Percentiles rank a stretch among this genome's conserved stretches.
These are phyloP conservation scores for Strigamia crassipes DNA, from an alignment of 2,888 invertebrate genomes.

Conservation along the genomic window DNA sequence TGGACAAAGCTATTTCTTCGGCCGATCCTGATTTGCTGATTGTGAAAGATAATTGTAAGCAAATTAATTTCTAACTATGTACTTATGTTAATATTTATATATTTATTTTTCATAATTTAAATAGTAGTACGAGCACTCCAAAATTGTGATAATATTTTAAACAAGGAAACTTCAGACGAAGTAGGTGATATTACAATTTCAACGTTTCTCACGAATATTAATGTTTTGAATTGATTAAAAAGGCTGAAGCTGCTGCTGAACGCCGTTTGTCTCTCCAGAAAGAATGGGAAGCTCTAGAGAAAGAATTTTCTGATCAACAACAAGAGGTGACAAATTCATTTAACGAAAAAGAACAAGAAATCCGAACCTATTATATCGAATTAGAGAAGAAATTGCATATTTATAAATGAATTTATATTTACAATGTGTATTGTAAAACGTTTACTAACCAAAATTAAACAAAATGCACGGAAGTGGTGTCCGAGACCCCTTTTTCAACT, in stretches of 20 bases:
- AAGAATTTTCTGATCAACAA: background rate
- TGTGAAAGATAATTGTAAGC: conserved; percentile 66
- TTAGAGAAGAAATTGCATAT: conserved; percentile 25
- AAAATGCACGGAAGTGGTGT: background rate
- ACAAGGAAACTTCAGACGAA: background rate
- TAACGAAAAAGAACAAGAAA: background rate
- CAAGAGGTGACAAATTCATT: background rate
- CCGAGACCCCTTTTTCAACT: background rate
- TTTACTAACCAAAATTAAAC: background rate
- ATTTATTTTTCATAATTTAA: background rate
- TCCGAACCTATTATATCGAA: background rate
- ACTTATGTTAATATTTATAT: background rate
- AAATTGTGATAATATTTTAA: conserved; percentile 5
- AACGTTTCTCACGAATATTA: background rate
- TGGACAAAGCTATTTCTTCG: conserved; percentile 69
- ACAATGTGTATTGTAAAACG: background rate
- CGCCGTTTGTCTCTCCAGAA: background rate
- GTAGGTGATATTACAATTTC: background rate
- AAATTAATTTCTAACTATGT: conserved; percentile 30
- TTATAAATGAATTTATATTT: background rate
- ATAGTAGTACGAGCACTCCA: background rate
- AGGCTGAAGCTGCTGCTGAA: background rate
- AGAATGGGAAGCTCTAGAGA: background rate
- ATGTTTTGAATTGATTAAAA: background rate
- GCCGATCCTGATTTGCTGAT: conserved; percentile 68